phyloP scores from a whole-genome alignment of 2,888 invertebrate genomes.

The Cephus runcator region DNA sequence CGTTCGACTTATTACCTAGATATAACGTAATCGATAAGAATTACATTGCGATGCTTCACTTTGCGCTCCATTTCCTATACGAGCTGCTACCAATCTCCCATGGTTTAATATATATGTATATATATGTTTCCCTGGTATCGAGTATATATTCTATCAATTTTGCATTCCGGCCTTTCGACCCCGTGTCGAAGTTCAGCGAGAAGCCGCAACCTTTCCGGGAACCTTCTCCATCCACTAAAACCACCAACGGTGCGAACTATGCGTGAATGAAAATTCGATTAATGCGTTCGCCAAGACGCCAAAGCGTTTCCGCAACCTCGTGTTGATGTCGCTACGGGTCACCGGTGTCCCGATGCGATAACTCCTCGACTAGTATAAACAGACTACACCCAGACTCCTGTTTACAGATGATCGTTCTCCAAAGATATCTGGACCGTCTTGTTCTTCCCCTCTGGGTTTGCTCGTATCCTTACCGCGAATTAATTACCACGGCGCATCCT shows the following conservation, averaged over 20 bases:
- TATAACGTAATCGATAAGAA: not conserved
- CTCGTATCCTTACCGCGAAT: not conserved
- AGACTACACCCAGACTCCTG: not conserved
- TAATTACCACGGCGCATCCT: not conserved
- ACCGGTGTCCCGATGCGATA: slow-evolving; percentile 36
- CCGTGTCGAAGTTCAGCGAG: not conserved
- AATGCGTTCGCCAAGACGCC: slow-evolving; percentile 5
- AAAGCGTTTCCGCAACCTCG: slow-evolving; percentile 36
- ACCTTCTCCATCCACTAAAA: not conserved
- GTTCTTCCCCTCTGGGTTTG: not conserved
- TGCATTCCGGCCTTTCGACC: not conserved
- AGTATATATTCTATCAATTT: not conserved
- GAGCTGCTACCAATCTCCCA: not conserved
- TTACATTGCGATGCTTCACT: not conserved
- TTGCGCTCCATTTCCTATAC: not conserved
- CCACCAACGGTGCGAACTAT: not conserved
- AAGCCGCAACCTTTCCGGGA: not conserved
- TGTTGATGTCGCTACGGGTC: slow-evolving; percentile 36
- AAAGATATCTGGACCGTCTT: not conserved
- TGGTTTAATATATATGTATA: not conserved
- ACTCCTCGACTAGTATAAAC: slow-evolving; percentile 19
- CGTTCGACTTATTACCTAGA: not conserved
- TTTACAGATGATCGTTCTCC: not conserved
- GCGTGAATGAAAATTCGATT: slow-evolving; percentile 15
- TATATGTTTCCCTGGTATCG: too few species aligned